Base-by-base conservation (phyloP, 2,888 invertebrate genomes). In the Tridacna gigas region DNA sequence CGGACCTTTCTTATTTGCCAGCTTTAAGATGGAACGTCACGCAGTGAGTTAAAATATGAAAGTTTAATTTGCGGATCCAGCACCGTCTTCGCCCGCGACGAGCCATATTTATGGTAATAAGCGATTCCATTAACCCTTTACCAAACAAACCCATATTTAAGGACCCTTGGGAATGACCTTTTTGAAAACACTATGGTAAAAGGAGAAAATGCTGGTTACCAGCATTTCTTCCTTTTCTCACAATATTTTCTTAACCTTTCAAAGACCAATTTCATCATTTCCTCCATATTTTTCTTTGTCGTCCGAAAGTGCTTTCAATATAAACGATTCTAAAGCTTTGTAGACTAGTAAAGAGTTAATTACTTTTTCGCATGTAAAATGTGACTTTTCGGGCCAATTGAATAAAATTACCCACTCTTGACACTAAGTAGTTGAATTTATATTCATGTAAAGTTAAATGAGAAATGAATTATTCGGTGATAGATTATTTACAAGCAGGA, bases 291-390 rank as follows among this genome's bases (percentile, higher is more conserved):
- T n/a, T 37, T 4, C 37, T 37, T 37, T 7, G 7, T 37, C 3
- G 37, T 37, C 37, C 37, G 37, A 37, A 37, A 37, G 37, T 37
- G 37, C 37, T 37, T 37, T 37, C 37, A 37, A 7, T 37, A 37
- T 7, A 7, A 7, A 7, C 37, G 7, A 37, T 2, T 37, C 37
- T 37, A 37, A 37, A 37, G 7, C 7, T 37, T 7, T 37, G 2
- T 37, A 37, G 37, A 37, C 37, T 37, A 37, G 37, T 37, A 37
- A 37, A 37, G 37, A 37, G 37, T 37, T 37, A 87, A 87, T 87
- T 87, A 81, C 73, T 82, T 87, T 87, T 80, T 84, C 78, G 76
- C 87, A 83, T 84, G 87, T 87, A 78, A 81, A 80, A 83, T 84
- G 83, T 75, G 79, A 80, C 77, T 81, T 77, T 79, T 82, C 77